A percentile compares a stretch with the other conserved stretches of the same genome.
These are phyloP conservation scores for Hemistola chrysoprasaria DNA, from an alignment of 2,888 invertebrate genomes.

Conservation along the genomic window DNA sequence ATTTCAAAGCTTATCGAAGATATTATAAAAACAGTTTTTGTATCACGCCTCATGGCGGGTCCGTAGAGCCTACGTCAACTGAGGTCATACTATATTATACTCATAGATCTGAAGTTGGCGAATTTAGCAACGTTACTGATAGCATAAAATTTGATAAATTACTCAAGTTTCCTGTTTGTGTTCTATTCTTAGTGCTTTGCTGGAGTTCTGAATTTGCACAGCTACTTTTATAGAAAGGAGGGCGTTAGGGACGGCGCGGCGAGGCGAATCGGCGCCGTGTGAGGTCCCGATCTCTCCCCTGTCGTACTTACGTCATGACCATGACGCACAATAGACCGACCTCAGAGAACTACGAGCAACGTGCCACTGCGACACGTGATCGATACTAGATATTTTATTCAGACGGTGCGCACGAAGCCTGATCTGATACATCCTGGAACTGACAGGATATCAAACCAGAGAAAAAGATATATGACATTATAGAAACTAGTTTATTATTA, in stretches of 20 bases:
- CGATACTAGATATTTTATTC: constrained; percentile 29
- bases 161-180: too few relatives aligned
- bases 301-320: neutral
- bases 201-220: too few relatives aligned
- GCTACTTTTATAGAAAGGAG: constrained; percentile 6
- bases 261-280: constrained; percentile 27
- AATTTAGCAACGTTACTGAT: too few relatives aligned
- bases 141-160: too few relatives aligned
- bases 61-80: too few relatives aligned
- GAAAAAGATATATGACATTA: neutral
- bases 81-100: too few relatives aligned
- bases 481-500: too few relatives aligned
- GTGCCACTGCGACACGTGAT: constrained; percentile 27
- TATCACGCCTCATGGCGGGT: too few relatives aligned
- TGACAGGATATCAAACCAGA: constrained; percentile 8
- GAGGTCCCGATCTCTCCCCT: constrained; percentile 35
- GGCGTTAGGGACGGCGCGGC: constrained; percentile 13
- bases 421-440: constrained; percentile 9
- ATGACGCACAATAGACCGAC: constrained; percentile 35
- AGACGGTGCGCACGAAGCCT: constrained; percentile 11
- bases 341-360: constrained; percentile 16
- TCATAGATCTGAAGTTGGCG: neutral
- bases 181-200: too few relatives aligned
- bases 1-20: too few relatives aligned
- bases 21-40: too few relatives aligned